Percentiles rank a stretch among this genome's conserved stretches.
Evolutionary conservation across 2,888 invertebrate genomes (phyloP).

Genomic region (Reticulitermes lucifugus): DNA sequence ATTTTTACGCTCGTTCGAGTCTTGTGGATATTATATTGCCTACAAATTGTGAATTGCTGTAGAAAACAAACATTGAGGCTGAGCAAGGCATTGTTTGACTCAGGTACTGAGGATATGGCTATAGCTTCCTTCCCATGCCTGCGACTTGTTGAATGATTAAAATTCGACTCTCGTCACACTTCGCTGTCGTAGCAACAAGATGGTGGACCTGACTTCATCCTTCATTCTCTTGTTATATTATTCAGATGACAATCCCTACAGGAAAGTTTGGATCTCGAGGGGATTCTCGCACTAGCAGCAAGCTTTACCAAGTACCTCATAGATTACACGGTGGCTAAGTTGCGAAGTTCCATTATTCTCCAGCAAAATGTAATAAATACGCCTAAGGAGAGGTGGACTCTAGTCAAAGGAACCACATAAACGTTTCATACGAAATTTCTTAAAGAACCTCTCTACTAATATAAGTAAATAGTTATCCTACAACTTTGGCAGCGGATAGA

Average conservation of each 20-base stretch:
- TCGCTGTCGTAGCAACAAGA: not conserved
- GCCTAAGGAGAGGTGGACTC: not conserved
- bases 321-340: conserved; percentile 8
- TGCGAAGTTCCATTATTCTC: not conserved
- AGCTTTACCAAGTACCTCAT: conserved; percentile 16
- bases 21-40: too few species aligned
- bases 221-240: conserved; percentile 40
- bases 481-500: too few species aligned
- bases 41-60: too few species aligned
- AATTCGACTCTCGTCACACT: conserved; percentile 9
- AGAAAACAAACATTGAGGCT: too few species aligned
- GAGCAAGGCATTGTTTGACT: not conserved
- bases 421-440: too few species aligned
- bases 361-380: not conserved
- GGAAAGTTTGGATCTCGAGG: conserved; percentile 29
- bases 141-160: conserved; percentile 17
- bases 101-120: not conserved
- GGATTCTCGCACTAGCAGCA: not conserved
- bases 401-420: too few species aligned
- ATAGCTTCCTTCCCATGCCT: not conserved
- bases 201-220: conserved; percentile 7
- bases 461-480: too few species aligned
- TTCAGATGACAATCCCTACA: conserved; percentile 38
- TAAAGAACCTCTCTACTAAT: too few species aligned
- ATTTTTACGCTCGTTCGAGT: too few species aligned